Percentiles rank a stretch among this genome's conserved stretches.
Conservation (phyloP, 2,113 vertebrate genomes). For the Puffinus mauretanicus region DNA sequence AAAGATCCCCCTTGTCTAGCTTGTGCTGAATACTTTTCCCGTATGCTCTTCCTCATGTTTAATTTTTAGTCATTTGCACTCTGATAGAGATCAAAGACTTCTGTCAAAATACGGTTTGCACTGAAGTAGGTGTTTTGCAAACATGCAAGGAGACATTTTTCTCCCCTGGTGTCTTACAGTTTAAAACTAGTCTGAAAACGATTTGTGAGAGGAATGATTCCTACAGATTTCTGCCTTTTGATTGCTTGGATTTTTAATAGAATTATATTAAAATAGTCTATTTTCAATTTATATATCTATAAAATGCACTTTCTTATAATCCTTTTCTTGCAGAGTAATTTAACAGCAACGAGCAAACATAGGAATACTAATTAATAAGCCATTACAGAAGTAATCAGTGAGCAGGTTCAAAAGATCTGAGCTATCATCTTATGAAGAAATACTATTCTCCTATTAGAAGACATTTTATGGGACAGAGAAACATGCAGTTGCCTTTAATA, state of each 20-base stretch:
- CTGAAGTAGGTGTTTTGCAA: slow-evolving; percentile 31
- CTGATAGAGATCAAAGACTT: slow-evolving; percentile 58
- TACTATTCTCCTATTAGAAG: background rate
- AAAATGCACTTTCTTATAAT: background rate
- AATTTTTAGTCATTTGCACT: slow-evolving; percentile 60
- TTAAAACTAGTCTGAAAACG: slow-evolving; percentile 4
- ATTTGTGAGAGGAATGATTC: background rate
- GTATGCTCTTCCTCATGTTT: slow-evolving; percentile 37
- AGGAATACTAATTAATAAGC: background rate
- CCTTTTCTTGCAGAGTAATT: background rate
- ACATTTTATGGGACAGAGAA: background rate
- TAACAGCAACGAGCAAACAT: background rate
- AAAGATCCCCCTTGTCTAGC: background rate
- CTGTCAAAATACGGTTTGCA: slow-evolving; percentile 23
- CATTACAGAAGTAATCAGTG: background rate
- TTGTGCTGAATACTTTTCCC: background rate
- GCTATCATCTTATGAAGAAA: background rate
- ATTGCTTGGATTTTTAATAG: background rate
- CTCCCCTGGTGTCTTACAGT: background rate
- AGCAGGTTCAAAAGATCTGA: background rate
- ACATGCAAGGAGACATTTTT: slow-evolving; percentile 25
- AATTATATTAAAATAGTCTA: background rate
- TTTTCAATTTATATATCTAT: background rate
- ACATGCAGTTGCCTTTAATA: background rate
- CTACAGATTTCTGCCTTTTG: background rate